phyloP scores from a whole-genome alignment of 2,797 vertebrate genomes.

The Dromococcyx pavoninus region DNA sequence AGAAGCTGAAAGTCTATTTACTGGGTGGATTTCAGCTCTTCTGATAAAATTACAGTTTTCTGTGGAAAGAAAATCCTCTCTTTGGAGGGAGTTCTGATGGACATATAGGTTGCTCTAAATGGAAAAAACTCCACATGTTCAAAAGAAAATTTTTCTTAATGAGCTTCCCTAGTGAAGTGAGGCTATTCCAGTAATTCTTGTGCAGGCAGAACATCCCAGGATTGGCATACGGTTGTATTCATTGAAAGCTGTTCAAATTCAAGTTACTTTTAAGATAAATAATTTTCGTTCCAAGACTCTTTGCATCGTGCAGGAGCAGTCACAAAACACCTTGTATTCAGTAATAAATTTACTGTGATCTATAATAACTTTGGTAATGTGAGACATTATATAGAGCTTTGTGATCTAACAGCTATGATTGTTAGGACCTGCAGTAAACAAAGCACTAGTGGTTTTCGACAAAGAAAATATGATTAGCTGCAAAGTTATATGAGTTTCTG shows the following conservation, averaged over 20 bases:
- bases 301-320: conserved; percentile 9
- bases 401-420: conserved; percentile 37
- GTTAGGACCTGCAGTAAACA: conserved; percentile 50
- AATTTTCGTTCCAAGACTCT: conserved; percentile 23
- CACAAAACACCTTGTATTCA: conserved; percentile 58
- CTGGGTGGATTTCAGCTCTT: not conserved
- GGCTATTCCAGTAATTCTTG: not conserved
- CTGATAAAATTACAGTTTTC: not conserved
- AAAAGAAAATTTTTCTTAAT: not conserved
- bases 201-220: not conserved
- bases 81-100: not conserved
- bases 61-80: not conserved
- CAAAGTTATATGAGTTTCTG: conserved; percentile 24
- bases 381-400: conserved; percentile 22
- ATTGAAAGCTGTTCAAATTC: not conserved
- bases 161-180: not conserved
- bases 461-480: conserved; percentile 65
- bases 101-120: not conserved
- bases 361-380: conserved; percentile 48
- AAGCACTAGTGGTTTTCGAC: conserved; percentile 36
- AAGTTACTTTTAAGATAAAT: conserved; percentile 13
- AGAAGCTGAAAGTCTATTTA: not conserved
- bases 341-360: conserved; percentile 67
- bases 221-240: not conserved
- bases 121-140: not conserved